Conservation (phyloP, 30 jellyfish, hydroid and myxozoan genomes). For the Hydra vulgaris region DNA sequence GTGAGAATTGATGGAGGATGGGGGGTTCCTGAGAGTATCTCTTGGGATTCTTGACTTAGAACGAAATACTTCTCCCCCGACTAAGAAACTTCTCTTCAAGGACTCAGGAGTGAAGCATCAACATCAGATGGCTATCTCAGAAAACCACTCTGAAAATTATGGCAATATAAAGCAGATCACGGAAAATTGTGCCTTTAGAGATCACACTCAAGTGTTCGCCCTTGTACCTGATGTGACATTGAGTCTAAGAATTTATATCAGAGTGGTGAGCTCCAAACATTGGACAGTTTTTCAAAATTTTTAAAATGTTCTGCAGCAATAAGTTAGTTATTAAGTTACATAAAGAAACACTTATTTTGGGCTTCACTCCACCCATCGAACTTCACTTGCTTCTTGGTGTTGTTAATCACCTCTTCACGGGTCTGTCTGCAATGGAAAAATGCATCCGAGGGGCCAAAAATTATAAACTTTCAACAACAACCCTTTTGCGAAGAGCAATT, state of each 20-base stretch:
- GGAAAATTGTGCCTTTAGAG: background rate
- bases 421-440: no score
- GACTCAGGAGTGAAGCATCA: background rate
- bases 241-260: background rate
- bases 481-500: no score
- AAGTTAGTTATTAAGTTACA: background rate
- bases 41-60: background rate
- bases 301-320: background rate
- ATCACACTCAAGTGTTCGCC: background rate
- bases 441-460: no score
- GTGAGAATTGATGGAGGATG: background rate
- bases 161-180: background rate
- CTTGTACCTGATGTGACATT: background rate
- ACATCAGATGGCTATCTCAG: background rate
- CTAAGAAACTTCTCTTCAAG: background rate
- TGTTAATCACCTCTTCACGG: no score
- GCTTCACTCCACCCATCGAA: background rate
- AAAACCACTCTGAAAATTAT: background rate
- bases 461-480: no score
- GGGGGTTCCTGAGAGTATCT: background rate
- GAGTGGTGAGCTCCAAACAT: background rate
- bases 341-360: background rate
- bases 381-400: no score
- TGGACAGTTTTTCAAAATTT: no score
- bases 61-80: background rate